A percentile compares a stretch with the other conserved stretches of the same genome.
Evolutionary conservation across 1,140 invertebrate species (phyloP).

Genomic region (Bombus pascuorum): DNA sequence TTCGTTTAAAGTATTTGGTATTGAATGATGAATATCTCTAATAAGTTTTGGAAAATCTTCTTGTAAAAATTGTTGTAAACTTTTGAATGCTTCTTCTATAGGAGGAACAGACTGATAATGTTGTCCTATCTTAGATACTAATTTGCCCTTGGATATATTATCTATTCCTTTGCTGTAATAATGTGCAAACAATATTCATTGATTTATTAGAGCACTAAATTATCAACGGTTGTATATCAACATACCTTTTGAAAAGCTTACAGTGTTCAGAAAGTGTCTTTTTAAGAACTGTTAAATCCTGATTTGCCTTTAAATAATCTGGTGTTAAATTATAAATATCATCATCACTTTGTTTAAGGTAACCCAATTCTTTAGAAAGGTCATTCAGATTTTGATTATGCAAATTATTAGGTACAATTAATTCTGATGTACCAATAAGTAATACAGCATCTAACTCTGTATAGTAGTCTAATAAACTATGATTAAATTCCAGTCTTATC

Average conservation of each 20-base stretch:
- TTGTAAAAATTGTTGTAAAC: slow-evolving; percentile 79
- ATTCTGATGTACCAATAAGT: slow-evolving; percentile 85
- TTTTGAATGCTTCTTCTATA: slow-evolving; percentile 79
- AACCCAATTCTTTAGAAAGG: slow-evolving; percentile 72
- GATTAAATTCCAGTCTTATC: slow-evolving; percentile 91
- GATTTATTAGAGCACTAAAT: not conserved
- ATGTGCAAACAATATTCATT: slow-evolving; percentile 15
- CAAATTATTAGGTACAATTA: slow-evolving; percentile 75
- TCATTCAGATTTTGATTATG: slow-evolving; percentile 73
- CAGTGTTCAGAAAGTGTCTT: slow-evolving; percentile 75
- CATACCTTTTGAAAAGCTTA: slow-evolving; percentile 76
- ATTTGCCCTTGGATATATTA: slow-evolving; percentile 76
- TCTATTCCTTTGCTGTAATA: slow-evolving; percentile 75
- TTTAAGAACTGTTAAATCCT: slow-evolving; percentile 75
- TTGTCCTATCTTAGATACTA: slow-evolving; percentile 74
- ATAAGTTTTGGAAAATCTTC: slow-evolving; percentile 80
- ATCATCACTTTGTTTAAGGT: slow-evolving; percentile 55
- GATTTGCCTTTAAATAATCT: slow-evolving; percentile 73
- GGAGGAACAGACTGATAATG: slow-evolving; percentile 79
- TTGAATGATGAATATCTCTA: slow-evolving; percentile 75
- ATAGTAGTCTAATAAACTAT: slow-evolving; percentile 91
- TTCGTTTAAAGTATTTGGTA: slow-evolving; percentile 55
- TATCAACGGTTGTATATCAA: not conserved
- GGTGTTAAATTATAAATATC: slow-evolving; percentile 79
- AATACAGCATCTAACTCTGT: slow-evolving; percentile 94